Evolutionary conservation across 2,113 vertebrate species (phyloP), one percentile per base, ranked within the genome.

Genomic region (Nothocercus julius): DNA sequence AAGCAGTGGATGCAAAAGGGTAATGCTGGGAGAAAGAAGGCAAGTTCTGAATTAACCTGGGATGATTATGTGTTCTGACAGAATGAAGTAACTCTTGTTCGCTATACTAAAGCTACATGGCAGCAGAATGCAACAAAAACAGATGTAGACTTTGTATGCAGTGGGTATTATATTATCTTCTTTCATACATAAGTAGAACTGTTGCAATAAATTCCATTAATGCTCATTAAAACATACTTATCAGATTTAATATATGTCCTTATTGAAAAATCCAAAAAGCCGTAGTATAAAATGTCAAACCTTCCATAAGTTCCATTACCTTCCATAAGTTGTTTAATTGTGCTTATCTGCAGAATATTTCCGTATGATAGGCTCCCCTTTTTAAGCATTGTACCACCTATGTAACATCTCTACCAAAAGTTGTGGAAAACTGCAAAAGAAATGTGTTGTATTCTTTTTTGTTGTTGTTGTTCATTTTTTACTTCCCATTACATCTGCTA

Each of bases 41-140:
- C 92, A 94, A 96, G 94, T 96, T 98, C 95, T 97, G 93, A 97
- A 93, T 97, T 96, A 96, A 84, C 85, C 91, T 54, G 85, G 87
- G 94, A 97, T 96, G 97, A 87, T 97, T 76, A 98, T 98, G 91
- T 95, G 96, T 97, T 98, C 97, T 98, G 98, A 98, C 98, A 98
- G 97, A 89, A 95, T 89, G 96, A 97, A 98, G 95, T 93, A 97
- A 96, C 97, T 97, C 97, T 95, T 95, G 74, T 96, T 92, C 6
- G 0, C 89, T 30, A 11, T 56, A 81, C 83, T 92, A 76, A 76
- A 89, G 97, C 97, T 97, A 24, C 51, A 3, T 47, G 92, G 96
- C 96, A 96, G 96, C 91, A 94, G 93, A 82, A 97, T 7, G 53
- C 91, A 94, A 93, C 89, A 95, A 69, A 93, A 86, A 84, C 96